Evolutionary conservation across 2,888 invertebrate species (phyloP), one percentile per base, ranked within the genome.

Genomic region (Meliscaeva auricollis): DNA sequence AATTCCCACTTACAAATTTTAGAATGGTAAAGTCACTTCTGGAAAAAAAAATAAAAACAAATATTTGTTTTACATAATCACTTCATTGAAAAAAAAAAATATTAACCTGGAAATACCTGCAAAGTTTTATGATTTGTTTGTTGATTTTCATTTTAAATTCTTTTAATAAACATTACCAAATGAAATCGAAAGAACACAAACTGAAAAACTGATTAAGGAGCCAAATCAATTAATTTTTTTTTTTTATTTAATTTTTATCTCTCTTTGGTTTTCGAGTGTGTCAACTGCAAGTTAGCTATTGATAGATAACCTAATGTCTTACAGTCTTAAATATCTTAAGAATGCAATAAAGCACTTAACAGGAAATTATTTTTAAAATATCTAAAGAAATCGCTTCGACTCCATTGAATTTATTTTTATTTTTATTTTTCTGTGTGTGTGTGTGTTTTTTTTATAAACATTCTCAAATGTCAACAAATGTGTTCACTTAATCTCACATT

Each of bases 261-360:
- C 8, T 46, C 11, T 30, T 46, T 58, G 13, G 7, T 32, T 30
- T 17, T 46, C 30, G 15, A 64, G 17, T 64, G 62, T 32, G 8
- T 46, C n/a, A 30, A 30, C 38, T 60, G 22, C 38, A 62, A 38
- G 62, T 50, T 1, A 2, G 26, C 46, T 46, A 48, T 7, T 32
- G 32, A 6, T 35, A 66, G 66, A 66, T 66, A 66, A 50, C 48
- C 26, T 8, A 58, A 38, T 15, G 30, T 38, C 4, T 6, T 38
- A n/a, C n/a, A 35, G 38, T 58, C 38, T 26, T 62, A 41, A 44
- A 32, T 32, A 64, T 64, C 46, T 64, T 32, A 32, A 48, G 30
- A 64, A 32, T 64, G 32, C 48, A 64, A 64, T 17, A 48, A n/a
- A 64, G 46, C 35, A 66, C 66, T 66, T 66, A 66, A 66, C 66